Evolutionary conservation across 2,113 vertebrate species (phyloP).

Genomic region (Pavo muticus): DNA sequence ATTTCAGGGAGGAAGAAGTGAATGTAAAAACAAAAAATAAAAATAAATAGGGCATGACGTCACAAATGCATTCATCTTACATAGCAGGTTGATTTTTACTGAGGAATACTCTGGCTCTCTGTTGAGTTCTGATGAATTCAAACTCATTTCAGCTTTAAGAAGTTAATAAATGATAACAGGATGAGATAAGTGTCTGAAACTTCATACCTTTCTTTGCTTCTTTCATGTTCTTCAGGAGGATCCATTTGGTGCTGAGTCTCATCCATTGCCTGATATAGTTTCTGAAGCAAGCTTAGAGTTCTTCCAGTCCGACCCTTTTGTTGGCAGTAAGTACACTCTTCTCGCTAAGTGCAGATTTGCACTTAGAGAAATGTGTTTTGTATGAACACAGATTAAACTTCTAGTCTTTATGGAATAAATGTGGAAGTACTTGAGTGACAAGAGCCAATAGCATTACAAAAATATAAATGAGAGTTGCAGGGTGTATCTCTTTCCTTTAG

Average conservation of each 20-base stretch:
- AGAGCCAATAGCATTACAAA: not conserved
- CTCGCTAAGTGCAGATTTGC: not conserved
- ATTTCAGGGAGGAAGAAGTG: not conserved
- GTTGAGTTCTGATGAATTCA: not conserved
- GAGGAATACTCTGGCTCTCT: not conserved
- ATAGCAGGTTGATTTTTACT: not conserved
- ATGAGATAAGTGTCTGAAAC: not conserved
- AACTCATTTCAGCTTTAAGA: not conserved
- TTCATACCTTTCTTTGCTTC: constrained; percentile 39
- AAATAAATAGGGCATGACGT: not conserved
- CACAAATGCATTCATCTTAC: not conserved
- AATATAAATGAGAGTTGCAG: not conserved
- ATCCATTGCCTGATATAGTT: constrained; percentile 78
- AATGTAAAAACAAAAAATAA: not conserved
- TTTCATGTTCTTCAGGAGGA: constrained; percentile 78
- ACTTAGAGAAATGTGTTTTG: not conserved
- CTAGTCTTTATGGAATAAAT: not conserved
- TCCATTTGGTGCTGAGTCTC: constrained; percentile 84
- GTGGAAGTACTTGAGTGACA: not conserved
- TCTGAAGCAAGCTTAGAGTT: constrained; percentile 87
- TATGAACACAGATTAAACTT: not conserved
- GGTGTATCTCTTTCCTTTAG: not conserved
- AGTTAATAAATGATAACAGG: not conserved
- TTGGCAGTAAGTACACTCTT: constrained; percentile 87
- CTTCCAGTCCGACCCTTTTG: constrained; percentile 95